Base-by-base conservation (phyloP, 2,797 vertebrate genomes). In the Oreochromis mossambicus region DNA sequence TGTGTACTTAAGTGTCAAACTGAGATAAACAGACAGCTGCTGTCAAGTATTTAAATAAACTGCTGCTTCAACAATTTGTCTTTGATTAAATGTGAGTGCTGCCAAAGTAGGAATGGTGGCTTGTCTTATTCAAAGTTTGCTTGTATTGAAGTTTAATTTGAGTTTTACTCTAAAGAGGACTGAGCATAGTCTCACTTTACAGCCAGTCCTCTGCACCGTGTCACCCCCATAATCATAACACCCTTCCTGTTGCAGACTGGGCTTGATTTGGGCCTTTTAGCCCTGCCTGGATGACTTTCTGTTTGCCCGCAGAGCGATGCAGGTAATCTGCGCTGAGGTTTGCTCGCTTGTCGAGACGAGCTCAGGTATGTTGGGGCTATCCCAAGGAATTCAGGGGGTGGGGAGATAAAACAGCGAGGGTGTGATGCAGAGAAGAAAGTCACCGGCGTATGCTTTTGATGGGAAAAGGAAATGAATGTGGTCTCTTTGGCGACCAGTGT, bases 391-490 rank as follows among this genome's bases (percentile, higher is more conserved):
- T 87, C 48, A 34, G 24, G 6, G 34, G 55, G 4, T 19, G 10
- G 41, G 19, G 56, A 19, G 51, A 82, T 32, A 79, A 12, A 2
- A 68, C 32, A 2, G 58, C 11, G 55, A 81, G 85, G 79, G 78
- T 32, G 82, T 80, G 73, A 76, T 66, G 21, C 81, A 19, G 66
- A 82, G 85, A 92, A 78, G 73, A 87, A 91, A 90, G 86, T 58
- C 48, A 82, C 70, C 76, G 73, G 58, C 84, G 86, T 77, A 87
- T 88, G 89, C 76, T 84, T 85, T 79, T 81, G 83, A 90, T 83
- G 78, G 85, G 79, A 63, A 87, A 79, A 86, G 90, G 85, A 93
- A 93, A 91, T 86, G 3, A 91, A 88, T 85, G 88, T 88, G 84
- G 81, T 88, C 73, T 63, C 86, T 87, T 83, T 86, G 73, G 68